phyloP scores from a whole-genome alignment of 2,888 invertebrate species.

The Brenthis hecate region DNA sequence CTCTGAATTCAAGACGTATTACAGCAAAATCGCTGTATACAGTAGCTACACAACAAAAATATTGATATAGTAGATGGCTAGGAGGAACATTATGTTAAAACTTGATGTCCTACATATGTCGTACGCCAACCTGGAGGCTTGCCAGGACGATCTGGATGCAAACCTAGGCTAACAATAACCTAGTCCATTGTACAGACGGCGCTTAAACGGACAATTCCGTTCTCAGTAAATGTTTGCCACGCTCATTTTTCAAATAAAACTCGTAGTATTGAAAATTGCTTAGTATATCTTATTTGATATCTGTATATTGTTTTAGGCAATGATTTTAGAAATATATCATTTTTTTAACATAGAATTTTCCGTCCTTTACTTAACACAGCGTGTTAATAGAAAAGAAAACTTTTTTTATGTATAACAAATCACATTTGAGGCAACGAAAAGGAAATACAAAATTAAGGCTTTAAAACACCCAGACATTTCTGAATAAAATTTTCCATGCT shows the following conservation, averaged over 20 bases:
- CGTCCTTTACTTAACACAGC: background rate
- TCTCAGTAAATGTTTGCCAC: slow-evolving; percentile 8
- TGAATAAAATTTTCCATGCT: slow-evolving; percentile 70
- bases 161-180: slow-evolving; percentile 39
- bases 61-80: slow-evolving; percentile 52
- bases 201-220: slow-evolving; percentile 12
- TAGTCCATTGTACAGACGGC: slow-evolving; percentile 35
- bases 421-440: slow-evolving; percentile 41
- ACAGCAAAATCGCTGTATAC: slow-evolving; percentile 15
- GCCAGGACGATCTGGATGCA: slow-evolving; percentile 56
- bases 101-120: slow-evolving; percentile 63
- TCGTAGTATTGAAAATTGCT: background rate
- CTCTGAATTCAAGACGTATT: background rate
- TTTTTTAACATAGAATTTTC: background rate
- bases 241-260: background rate
- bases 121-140: slow-evolving; percentile 63
- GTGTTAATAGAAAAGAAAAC: slow-evolving; percentile 6
- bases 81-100: slow-evolving; percentile 55
- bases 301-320: background rate
- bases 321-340: background rate
- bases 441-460: slow-evolving; percentile 63
- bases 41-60: slow-evolving; percentile 36
- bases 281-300: too few relatives aligned
- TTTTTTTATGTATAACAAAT: slow-evolving; percentile 12
- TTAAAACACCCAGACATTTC: slow-evolving; percentile 59